Conservation (phyloP, 2,113 vertebrate genomes). For the Rhinolophus sinicus region DNA sequence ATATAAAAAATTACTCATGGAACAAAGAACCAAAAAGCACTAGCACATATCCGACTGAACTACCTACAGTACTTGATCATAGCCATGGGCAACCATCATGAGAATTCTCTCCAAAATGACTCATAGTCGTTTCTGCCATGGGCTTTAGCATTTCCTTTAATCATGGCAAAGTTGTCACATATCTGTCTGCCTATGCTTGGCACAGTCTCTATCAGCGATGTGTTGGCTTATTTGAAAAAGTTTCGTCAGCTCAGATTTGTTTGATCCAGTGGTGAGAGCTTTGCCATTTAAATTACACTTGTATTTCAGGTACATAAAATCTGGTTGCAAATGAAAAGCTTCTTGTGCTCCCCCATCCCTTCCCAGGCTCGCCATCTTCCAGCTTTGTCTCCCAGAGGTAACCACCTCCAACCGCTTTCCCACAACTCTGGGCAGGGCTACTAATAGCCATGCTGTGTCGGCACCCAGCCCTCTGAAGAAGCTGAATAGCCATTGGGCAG, state of each 20-base stretch:
- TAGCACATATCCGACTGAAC: not conserved
- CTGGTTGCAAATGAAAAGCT: not conserved
- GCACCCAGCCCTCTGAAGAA: not conserved
- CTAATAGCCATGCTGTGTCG: too few species aligned
- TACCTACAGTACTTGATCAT: not conserved
- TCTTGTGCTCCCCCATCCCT: not conserved
- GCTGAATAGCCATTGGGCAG: not conserved
- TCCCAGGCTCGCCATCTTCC: not conserved
- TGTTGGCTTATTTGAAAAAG: not conserved
- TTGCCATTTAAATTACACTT: slow-evolving; percentile 2
- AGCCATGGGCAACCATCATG: not conserved
- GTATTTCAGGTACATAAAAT: not conserved
- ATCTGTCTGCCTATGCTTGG: not conserved
- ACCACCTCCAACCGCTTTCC: not conserved
- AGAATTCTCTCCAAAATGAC: not conserved
- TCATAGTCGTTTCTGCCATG: not conserved
- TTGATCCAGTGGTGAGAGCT: not conserved
- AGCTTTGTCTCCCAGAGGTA: not conserved
- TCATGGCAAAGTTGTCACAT: not conserved
- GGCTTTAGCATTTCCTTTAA: not conserved
- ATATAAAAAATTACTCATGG: not conserved
- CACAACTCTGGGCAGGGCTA: not conserved
- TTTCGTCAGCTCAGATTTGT: not conserved
- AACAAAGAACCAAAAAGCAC: not conserved
- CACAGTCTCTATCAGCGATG: not conserved